Evolutionary conservation across 2,888 invertebrate genomes (phyloP).

Genomic region (Strigamia maritima): DNA sequence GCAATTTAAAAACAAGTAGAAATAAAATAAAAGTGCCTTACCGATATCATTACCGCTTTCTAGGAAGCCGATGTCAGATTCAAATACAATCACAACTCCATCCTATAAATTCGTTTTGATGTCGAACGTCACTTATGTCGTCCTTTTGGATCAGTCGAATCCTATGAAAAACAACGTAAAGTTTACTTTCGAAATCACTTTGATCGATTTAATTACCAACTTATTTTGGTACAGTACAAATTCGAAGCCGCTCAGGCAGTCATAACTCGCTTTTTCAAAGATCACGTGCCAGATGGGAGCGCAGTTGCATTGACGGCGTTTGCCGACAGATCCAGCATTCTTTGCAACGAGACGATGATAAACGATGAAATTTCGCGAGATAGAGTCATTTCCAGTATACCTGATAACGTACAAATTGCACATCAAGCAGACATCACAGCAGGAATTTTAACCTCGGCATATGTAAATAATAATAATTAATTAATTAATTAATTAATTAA

Average conservation of each 20-base stretch:
- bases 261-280: background rate
- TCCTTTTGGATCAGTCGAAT: background rate
- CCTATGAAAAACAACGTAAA: background rate
- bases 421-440: background rate
- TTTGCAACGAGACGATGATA: background rate
- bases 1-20: no score
- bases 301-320: background rate
- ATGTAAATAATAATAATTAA: background rate
- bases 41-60: background rate
- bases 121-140: background rate
- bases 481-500: background rate
- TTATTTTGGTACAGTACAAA: background rate
- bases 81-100: background rate
- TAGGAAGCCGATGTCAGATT: background rate
- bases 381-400: background rate
- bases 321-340: background rate
- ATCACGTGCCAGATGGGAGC: background rate
- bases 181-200: background rate
- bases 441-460: background rate
- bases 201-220: background rate
- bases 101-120: background rate
- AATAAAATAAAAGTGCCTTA: no score
- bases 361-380: background rate
- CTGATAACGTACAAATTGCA: background rate
- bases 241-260: background rate